Base-by-base conservation (phyloP, 2,113 vertebrate genomes). In the Pluvialis apricaria region DNA sequence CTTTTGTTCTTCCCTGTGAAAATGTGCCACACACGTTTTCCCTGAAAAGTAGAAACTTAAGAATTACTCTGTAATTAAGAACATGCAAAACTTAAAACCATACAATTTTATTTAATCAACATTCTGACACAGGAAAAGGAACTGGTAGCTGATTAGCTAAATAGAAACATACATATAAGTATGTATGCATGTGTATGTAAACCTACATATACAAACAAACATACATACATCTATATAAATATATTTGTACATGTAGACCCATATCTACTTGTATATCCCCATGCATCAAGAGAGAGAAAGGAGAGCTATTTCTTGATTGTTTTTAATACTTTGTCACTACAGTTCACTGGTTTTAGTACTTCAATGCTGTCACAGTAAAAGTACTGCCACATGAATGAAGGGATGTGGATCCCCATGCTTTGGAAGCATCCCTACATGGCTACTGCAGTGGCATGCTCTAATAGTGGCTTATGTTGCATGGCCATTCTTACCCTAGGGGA, bases 401-500 rank as follows among this genome's bases (percentile, higher is more conserved):
- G 21, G 8, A 25, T 40, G 8, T 79, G 10, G 3, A 24, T 51
- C 49, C 49, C 6, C 49, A 51, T 51, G 12, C 71, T 70, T 62
- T 36, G 70, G 13, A 75, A 24, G 9, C 11, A 47, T 54, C 10
- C 24, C 10, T 40, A 10, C 1, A 0, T 34, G 42, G 29, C 24
- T 20, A 5, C 12, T 60, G 5, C 31, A 15, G 14, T 49, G 19
- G 5, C 0, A 0, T 31, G 12, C 42, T 76, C 55, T 55, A 47
- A 29, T n/a, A 54, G 20, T 3, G 34, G 13, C 5, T 84, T 36
- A 66, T 0, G 0, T 36, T 71, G 3, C 49, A 32, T 1, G 10
- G 18, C 4, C 22, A 26, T 73, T 81, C 36, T 51, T 72, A 42
- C 40, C 11, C 17, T 49, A 62, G 12, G 12, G 14, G 28, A 31